Evolutionary conservation across 2,888 invertebrate genomes (phyloP), one percentile per base, ranked within the genome.

Genomic region (Kryphioiulus occultus): DNA sequence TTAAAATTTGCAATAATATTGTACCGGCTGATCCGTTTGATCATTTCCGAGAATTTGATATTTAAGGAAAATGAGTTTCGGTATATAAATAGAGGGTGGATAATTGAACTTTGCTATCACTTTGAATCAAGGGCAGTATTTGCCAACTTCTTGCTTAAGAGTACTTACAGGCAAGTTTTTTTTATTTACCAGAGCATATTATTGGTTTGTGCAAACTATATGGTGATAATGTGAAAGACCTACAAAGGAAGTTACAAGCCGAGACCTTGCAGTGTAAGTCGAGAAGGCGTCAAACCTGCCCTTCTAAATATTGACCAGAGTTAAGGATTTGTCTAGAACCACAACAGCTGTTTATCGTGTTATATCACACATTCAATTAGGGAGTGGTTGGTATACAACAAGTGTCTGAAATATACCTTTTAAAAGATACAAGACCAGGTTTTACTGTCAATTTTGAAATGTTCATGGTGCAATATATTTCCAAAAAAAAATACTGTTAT

Each of bases 141-240:
- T 84, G 26, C 32, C 39, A 84, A 15, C 59, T 86, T 5, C 26
- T 47, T 59, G 12, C 42, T 68, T 85, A 39, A n/a, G 26, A 78
- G 53, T 53, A 22, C 47, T 35, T 19, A 59, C 59, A 68, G 22
- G 1, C 32, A n/a, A 44, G 44, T 35, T 32, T 39, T 85, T 85
- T 85, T 88, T 85, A 15, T 68, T 39, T 83, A 26, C 32, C 59
- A 89, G 89, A 89, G 78, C 89, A 89, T 85, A 30, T 88, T 19
- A 86, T 42, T 35, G 89, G 86, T n/a, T 85, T 89, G 32, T 89
- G 89, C 68, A 88, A 89, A 88, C 82, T 88, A 26, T 89, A 88
- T 53, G 88, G 86, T 17, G 89, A 89, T 32, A 88, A 89, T 78
- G 85, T 42, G 42, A 83, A 86, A 17, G 85, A 88, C n/a, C 32